Evolutionary conservation across 2,888 invertebrate genomes (phyloP).

Genomic region (Mimas tiliae): DNA sequence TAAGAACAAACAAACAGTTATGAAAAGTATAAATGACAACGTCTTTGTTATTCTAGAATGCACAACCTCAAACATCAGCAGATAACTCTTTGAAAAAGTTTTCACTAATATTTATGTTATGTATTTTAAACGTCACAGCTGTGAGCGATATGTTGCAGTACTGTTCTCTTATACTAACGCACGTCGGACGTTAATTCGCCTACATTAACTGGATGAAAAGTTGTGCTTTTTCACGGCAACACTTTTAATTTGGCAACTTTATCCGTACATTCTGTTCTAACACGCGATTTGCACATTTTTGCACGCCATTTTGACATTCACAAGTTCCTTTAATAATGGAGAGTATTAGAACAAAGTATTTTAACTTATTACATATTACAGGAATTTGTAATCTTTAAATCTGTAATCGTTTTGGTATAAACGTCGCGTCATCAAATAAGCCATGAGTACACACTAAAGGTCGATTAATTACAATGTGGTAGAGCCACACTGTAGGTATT

Average conservation of each 20-base stretch:
- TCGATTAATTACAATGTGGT: too few species aligned
- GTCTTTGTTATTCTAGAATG: too few species aligned
- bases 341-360: not conserved
- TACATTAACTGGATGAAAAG: slow-evolving; percentile 36
- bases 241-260: slow-evolving; percentile 19
- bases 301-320: slow-evolving; percentile 2
- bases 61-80: too few species aligned
- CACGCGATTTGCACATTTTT: slow-evolving; percentile 6
- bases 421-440: too few species aligned
- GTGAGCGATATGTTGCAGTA: not conserved
- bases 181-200: slow-evolving; percentile 35
- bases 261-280: not conserved
- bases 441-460: too few species aligned
- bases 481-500: too few species aligned
- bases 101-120: not conserved
- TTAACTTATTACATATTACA: not conserved
- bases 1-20: too few species aligned
- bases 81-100: too few species aligned
- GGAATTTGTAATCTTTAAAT: not conserved
- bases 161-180: not conserved
- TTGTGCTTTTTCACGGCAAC: not conserved
- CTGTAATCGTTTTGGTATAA: not conserved
- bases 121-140: not conserved
- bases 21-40: too few species aligned
- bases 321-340: not conserved